Evolutionary conservation across 1,140 invertebrate species (phyloP).

Genomic region (Leptinotarsa lineolata): DNA sequence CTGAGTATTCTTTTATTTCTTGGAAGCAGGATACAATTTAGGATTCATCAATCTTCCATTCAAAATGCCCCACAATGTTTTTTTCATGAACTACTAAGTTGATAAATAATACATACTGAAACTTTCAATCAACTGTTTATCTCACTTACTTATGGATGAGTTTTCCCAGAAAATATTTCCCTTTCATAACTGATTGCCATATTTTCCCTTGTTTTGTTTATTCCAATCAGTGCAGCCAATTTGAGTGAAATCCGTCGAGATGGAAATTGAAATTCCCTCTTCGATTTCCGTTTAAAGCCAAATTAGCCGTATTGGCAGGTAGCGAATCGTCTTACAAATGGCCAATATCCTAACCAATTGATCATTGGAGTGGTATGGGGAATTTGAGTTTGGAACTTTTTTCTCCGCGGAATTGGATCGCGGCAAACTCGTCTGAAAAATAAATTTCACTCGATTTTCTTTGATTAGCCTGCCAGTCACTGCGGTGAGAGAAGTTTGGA

Average conservation of each 20-base stretch:
- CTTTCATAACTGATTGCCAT: not conserved
- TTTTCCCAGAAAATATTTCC: not conserved
- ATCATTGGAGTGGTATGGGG: slow-evolving; percentile 1
- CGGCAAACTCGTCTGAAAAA: not conserved
- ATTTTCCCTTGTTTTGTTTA: not conserved
- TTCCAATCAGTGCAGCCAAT: not conserved
- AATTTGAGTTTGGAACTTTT: not conserved
- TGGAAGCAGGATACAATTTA: too few species aligned
- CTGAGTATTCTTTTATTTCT: too few species aligned
- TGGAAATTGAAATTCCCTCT: slow-evolving; percentile 14
- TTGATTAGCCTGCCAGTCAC: not conserved
- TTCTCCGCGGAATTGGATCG: slow-evolving; percentile 4
- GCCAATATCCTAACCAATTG: slow-evolving; percentile 18
- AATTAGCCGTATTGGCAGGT: slow-evolving; percentile 13
- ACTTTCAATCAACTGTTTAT: too few species aligned
- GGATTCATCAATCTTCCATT: too few species aligned
- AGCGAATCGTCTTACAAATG: slow-evolving; percentile 14
- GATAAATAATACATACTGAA: too few species aligned
- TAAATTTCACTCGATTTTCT: not conserved
- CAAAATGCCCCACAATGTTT: too few species aligned
- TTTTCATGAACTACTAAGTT: too few species aligned
- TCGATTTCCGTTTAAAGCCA: slow-evolving; percentile 13
- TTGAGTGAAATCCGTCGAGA: not conserved
- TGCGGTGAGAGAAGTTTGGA: not conserved
- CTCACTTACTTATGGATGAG: not conserved